Evolutionary conservation across 2,888 invertebrate genomes (phyloP).

Genomic region (Entomobrya multifasciata): DNA sequence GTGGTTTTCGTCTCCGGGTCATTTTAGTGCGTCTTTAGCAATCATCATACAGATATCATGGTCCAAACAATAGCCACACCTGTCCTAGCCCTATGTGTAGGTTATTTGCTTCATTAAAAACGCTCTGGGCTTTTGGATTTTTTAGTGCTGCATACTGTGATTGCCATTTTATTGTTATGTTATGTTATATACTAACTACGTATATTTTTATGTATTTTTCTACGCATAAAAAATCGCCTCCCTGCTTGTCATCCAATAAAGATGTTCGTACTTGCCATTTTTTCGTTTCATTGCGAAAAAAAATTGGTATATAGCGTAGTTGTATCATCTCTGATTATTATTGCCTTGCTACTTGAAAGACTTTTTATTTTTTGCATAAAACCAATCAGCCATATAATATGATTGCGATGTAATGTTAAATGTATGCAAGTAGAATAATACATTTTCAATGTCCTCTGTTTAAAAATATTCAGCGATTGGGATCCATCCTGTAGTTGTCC

Average conservation of each 20-base stretch:
- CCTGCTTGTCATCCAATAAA: not conserved
- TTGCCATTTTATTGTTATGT: not conserved
- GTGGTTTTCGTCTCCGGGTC: not conserved
- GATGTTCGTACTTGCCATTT: constrained; percentile 22
- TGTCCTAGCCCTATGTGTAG: constrained; percentile 9
- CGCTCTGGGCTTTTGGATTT: not conserved
- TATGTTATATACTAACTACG: too few species aligned
- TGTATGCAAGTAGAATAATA: not conserved
- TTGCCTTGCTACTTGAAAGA: not conserved
- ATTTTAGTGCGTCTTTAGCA: constrained; percentile 1
- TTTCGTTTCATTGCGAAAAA: constrained; percentile 25
- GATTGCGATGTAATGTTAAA: not conserved
- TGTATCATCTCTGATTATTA: not conserved
- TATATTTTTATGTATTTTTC: not conserved
- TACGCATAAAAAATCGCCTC: not conserved
- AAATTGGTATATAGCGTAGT: not conserved
- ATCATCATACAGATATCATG: not conserved
- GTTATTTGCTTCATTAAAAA: not conserved
- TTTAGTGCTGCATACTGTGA: not conserved
- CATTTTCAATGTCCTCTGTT: constrained; percentile 15
- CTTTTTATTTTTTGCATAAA: constrained; percentile 38
- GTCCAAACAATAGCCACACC: constrained; percentile 21
- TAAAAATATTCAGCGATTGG: constrained; percentile 59
- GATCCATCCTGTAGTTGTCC: constrained; percentile 45
- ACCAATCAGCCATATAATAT: constrained; percentile 20